Conservation (phyloP, 2,888 invertebrate genomes). For the Chaitophorus viminalis region DNA sequence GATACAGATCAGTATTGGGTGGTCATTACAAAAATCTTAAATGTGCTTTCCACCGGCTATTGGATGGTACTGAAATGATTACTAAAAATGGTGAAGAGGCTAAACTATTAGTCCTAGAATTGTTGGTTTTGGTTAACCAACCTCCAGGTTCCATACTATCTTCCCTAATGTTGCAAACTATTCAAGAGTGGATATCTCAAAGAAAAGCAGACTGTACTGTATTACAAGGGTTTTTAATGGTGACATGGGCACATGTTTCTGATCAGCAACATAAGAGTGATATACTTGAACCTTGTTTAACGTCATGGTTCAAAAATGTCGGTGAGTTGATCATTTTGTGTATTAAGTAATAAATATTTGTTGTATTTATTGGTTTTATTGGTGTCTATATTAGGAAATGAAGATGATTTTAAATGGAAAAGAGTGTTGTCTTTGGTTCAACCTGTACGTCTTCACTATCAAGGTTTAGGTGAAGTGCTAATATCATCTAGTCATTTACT, state of each 20-base stretch:
- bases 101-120: slow-evolving; percentile 70
- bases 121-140: slow-evolving; percentile 69
- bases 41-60: slow-evolving; percentile 69
- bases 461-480: slow-evolving; percentile 69
- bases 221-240: slow-evolving; percentile 69
- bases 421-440: slow-evolving; percentile 68
- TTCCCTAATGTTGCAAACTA: slow-evolving; percentile 66
- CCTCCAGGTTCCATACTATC: slow-evolving; percentile 67
- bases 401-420: slow-evolving; percentile 69
- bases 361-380: slow-evolving; percentile 23
- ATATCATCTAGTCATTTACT: slow-evolving; percentile 71
- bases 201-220: slow-evolving; percentile 69
- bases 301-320: slow-evolving; percentile 69
- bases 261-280: slow-evolving; percentile 70
- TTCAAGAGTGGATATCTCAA: slow-evolving; percentile 69
- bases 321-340: slow-evolving; percentile 36
- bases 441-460: slow-evolving; percentile 69
- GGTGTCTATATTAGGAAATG: slow-evolving; percentile 66
- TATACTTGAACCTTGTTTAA: slow-evolving; percentile 71
- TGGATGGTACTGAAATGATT: slow-evolving; percentile 70
- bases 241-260: slow-evolving; percentile 69
- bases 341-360: not conserved
- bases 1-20: slow-evolving; percentile 70
- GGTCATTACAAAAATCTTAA: slow-evolving; percentile 70
- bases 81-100: slow-evolving; percentile 69